These are phyloP conservation scores for Melitaea cinxia DNA, from an alignment of 1,140 invertebrate genomes.

Conservation along the genomic window DNA sequence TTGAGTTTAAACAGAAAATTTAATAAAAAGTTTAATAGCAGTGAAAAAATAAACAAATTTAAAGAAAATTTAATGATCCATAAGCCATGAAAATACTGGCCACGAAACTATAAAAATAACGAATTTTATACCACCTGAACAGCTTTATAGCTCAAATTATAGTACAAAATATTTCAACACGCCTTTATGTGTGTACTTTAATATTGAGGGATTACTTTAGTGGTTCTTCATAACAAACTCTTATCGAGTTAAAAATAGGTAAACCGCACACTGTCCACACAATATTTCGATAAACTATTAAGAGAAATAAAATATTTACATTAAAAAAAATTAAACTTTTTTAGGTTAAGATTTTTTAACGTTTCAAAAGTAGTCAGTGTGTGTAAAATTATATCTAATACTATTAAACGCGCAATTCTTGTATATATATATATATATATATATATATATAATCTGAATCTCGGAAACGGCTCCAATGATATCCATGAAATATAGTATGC, in stretches of 20 bases:
- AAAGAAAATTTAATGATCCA: background rate
- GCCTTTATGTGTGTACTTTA: conserved; percentile 11
- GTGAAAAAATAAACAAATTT: conserved; percentile 4
- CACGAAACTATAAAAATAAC: conserved; percentile 22
- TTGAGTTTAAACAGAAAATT: too few species aligned
- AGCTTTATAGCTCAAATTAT: conserved; percentile 26
- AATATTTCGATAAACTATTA: too few species aligned
- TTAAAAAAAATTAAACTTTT: too few species aligned
- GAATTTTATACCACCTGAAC: conserved; percentile 21
- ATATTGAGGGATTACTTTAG: conserved; percentile 25
- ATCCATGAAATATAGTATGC: too few species aligned
- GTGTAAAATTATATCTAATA: too few species aligned
- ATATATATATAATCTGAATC: too few species aligned
- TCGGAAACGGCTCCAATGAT: too few species aligned
- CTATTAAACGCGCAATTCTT: too few species aligned
- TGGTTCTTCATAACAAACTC: conserved; percentile 12
- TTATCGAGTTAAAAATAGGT: conserved; percentile 25
- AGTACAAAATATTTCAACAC: conserved; percentile 17
- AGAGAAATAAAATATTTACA: too few species aligned
- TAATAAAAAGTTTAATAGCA: background rate
- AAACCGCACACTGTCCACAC: background rate
- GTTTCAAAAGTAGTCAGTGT: too few species aligned
- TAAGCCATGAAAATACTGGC: conserved; percentile 19
- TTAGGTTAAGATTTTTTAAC: too few species aligned
- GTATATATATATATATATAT: too few species aligned